Conservation (phyloP, 2,113 vertebrate genomes). For the Hypocryptadius cinnamomeus region DNA sequence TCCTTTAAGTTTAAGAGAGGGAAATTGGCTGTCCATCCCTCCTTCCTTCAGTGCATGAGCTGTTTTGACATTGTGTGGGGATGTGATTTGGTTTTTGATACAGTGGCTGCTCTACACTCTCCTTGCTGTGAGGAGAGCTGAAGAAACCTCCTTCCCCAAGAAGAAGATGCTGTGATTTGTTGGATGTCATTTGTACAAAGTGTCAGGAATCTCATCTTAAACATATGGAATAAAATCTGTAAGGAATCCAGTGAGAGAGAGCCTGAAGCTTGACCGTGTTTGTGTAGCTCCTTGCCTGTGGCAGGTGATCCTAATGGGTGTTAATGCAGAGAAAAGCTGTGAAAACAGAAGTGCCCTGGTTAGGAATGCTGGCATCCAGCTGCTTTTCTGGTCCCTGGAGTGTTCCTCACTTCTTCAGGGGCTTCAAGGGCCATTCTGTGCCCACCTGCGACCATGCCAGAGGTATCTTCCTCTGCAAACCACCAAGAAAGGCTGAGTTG, state of each 20-base stretch:
- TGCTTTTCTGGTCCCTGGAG: neutral
- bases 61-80: neutral
- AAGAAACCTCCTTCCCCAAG: neutral
- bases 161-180: neutral
- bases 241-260: neutral
- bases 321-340: neutral
- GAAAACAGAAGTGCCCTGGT: neutral
- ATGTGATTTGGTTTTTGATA: neutral
- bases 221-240: fast-evolving
- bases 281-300: neutral
- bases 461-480: neutral
- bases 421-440: neutral
- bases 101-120: neutral
- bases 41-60: neutral
- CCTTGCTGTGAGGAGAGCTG: neutral
- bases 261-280: neutral
- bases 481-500: neutral
- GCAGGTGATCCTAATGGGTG: neutral
- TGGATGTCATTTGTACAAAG: fast-evolving
- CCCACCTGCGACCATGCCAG: neutral
- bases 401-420: neutral
- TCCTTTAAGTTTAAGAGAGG: neutral
- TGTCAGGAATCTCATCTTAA: neutral
- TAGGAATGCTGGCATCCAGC: neutral
- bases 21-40: neutral